phyloP scores from a whole-genome alignment of 2,888 invertebrate genomes.

The Augiades crinisus region DNA sequence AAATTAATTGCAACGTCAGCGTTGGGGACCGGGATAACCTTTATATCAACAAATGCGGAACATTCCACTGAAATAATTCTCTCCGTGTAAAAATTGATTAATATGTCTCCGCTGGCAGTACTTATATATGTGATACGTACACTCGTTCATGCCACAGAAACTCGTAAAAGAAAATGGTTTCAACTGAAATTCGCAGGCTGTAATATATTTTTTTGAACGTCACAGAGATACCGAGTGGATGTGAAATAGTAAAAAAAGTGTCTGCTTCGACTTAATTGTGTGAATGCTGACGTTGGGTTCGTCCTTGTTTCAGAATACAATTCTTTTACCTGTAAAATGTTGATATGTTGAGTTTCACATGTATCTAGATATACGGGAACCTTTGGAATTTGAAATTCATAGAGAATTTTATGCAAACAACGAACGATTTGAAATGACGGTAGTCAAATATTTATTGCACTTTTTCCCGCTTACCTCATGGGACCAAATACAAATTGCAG shows the following conservation, averaged over 20 bases:
- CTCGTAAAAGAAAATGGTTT: constrained; percentile 56
- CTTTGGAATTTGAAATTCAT: constrained; percentile 16
- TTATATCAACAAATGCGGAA: constrained; percentile 46
- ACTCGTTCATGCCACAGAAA: constrained; percentile 50
- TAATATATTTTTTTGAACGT: constrained; percentile 46
- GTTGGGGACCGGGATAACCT: constrained; percentile 52
- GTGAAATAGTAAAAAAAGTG: constrained; percentile 54
- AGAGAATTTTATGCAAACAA: constrained; percentile 12
- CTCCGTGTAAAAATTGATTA: constrained; percentile 72
- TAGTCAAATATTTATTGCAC: constrained; percentile 26
- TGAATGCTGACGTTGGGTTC: constrained; percentile 43
- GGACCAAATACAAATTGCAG: constrained; percentile 24
- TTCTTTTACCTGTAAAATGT: constrained; percentile 6
- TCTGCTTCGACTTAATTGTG: constrained; percentile 50
- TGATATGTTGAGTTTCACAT: too few relatives aligned
- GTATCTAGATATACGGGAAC: background rate
- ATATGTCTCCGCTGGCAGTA: constrained; percentile 59
- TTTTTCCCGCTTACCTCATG: constrained; percentile 22
- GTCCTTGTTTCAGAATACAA: constrained; percentile 13
- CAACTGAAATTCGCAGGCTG: constrained; percentile 45
- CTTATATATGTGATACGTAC: constrained; percentile 58
- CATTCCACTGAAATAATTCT: constrained; percentile 54
- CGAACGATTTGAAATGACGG: constrained; percentile 21
- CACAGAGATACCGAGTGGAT: constrained; percentile 51
- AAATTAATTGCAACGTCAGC: constrained; percentile 74